phyloP scores from a whole-genome alignment of 2,888 invertebrate genomes.

The Leuctra nigra region DNA sequence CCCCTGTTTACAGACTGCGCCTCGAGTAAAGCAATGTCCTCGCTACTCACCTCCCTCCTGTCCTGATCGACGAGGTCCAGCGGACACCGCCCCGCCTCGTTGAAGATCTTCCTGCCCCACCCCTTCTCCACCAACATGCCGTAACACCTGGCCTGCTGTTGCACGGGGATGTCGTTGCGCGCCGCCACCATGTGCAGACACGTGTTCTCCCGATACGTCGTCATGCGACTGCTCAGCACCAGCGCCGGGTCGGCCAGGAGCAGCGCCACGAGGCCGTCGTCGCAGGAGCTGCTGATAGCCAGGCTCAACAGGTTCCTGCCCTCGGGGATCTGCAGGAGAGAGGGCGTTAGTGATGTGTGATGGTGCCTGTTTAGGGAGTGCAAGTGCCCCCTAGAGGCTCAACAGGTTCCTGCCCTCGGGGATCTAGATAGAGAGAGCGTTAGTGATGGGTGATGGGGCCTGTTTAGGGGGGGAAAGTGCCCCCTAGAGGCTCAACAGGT shows the following conservation, averaged over 20 bases:
- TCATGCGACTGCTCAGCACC: background rate
- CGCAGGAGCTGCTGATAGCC: background rate
- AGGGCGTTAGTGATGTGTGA: too few relatives aligned
- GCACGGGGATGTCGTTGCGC: background rate
- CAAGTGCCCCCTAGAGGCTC: too few relatives aligned
- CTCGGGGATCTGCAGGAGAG: too few relatives aligned
- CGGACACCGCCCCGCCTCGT: constrained; percentile 1
- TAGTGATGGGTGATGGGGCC: too few relatives aligned
- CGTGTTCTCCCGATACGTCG: background rate
- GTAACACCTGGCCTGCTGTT: background rate
- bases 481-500: too few relatives aligned
- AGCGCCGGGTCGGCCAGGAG: background rate
- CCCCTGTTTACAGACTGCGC: too few relatives aligned
- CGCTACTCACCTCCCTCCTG: constrained; percentile 5
- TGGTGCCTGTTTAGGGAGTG: too few relatives aligned
- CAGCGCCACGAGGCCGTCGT: background rate
- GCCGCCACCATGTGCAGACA: background rate
- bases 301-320: background rate
- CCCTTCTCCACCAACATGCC: background rate
- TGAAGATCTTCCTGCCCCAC: background rate
- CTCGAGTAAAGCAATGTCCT: too few relatives aligned
- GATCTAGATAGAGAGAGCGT: too few relatives aligned
- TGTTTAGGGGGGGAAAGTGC: too few relatives aligned
- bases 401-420: too few relatives aligned
- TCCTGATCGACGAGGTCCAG: background rate